phyloP scores from a whole-genome alignment of 2,113 vertebrate genomes.

The Ophiodon elongatus region DNA sequence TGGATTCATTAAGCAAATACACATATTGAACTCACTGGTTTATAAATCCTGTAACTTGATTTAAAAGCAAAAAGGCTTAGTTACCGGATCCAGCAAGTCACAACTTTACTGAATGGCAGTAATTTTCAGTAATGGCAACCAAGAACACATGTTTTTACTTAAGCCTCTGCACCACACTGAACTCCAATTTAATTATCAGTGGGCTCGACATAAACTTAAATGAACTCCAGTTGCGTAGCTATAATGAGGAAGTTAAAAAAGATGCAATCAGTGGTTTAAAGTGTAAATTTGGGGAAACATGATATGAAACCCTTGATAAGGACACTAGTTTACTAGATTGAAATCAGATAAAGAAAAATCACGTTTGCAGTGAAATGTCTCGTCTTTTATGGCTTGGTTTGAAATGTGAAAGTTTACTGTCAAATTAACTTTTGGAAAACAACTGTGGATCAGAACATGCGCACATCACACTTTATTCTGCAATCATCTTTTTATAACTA shows the following conservation, averaged over 20 bases:
- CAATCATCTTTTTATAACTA: background rate
- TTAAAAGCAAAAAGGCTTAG: background rate
- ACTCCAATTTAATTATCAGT: constrained; percentile 5
- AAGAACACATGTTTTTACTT: constrained; percentile 47
- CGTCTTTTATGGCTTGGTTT: background rate
- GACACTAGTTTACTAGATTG: background rate
- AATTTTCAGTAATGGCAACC: constrained; percentile 4
- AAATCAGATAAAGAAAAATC: background rate
- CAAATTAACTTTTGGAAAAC: background rate
- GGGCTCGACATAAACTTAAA: constrained; percentile 26
- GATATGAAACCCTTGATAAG: background rate
- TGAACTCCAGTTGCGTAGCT: background rate
- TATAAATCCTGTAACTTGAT: background rate
- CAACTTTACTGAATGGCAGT: background rate
- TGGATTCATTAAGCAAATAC: background rate
- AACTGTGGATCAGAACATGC: background rate
- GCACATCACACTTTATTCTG: background rate
- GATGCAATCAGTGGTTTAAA: background rate
- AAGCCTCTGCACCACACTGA: background rate
- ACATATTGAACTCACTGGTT: background rate
- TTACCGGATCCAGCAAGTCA: background rate
- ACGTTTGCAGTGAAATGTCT: background rate
- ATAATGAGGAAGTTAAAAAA: constrained; percentile 30
- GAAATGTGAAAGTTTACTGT: background rate
- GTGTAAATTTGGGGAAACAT: background rate